Base-by-base conservation (phyloP, 2,888 invertebrate genomes). In the Apomyelois bistriatella region DNA sequence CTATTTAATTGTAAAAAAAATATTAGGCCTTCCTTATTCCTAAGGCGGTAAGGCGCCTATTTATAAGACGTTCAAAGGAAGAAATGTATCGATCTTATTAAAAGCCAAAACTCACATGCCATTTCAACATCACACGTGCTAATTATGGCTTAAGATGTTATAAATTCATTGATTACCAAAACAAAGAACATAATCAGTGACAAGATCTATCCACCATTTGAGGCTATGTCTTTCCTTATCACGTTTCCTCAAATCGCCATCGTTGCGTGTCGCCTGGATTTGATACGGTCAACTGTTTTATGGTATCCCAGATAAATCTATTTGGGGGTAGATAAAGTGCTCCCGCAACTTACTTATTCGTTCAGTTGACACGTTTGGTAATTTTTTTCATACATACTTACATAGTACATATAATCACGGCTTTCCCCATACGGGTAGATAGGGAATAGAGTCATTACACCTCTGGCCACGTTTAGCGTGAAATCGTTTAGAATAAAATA, bases 261-360 rank as follows among this genome's bases (percentile, higher is more conserved):
- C 16, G 61, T 72, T 59, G 67, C 69, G 69, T 68, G 68, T 61
- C 60, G 50, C 48, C 58, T 57, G 59, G 64, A 50, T 68, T 68
- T 68, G 68, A 71, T 70, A 68, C 62, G 57, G 56, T 58, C 58
- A 54, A 61, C 61, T 65, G 62, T 64, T 62, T 71, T 71, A 68
- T 72, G 65, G 68, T 59, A 65, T 70, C 63, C 61, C 58, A 65
- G 71, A 70, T 76, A 70, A 68, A 66, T 65, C 60, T 60, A 65
- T 65, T 65, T 65, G 60, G 61, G 63, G 57, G 55, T 53, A 60
- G 66, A 67, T 70, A 66, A 68, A 59, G 58, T 54, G 55, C 28
- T 32, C 10, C 16, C 32, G 30, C 5, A 35, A 9, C 32, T 46
- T 1, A 13, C 5, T 43, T 43, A 30, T 35, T 35, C 16, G 46